Conservation (phyloP, 2,888 invertebrate genomes). For the Drosophila anomelani region DNA sequence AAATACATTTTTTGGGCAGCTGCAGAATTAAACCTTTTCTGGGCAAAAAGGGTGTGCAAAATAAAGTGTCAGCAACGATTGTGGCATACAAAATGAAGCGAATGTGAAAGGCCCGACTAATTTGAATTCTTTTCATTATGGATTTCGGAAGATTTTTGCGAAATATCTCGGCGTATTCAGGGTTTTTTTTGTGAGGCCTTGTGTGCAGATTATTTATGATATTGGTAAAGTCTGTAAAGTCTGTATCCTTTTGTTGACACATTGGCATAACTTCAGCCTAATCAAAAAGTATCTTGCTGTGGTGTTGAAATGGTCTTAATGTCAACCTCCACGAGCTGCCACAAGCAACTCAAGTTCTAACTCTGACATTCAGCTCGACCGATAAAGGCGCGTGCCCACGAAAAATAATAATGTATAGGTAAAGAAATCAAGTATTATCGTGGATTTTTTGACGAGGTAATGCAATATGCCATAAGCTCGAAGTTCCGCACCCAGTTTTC, state of each 20-base stretch:
- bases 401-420: slow-evolving; percentile 31
- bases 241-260: slow-evolving; percentile 6
- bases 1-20: slow-evolving; percentile 45
- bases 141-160: slow-evolving; percentile 3
- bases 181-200: background rate
- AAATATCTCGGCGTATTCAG: slow-evolving; percentile 8
- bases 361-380: slow-evolving; percentile 65
- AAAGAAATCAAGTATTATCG: slow-evolving; percentile 44
- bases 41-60: slow-evolving; percentile 45
- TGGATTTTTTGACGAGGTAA: slow-evolving; percentile 57
- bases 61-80: slow-evolving; percentile 27
- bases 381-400: slow-evolving; percentile 78
- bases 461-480: slow-evolving; percentile 54
- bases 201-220: slow-evolving; percentile 8
- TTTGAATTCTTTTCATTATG: slow-evolving; percentile 22
- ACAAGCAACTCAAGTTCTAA: slow-evolving; percentile 47
- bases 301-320: slow-evolving; percentile 69
- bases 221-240: background rate
- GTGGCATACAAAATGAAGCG: slow-evolving; percentile 15
- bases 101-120: slow-evolving; percentile 20
- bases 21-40: slow-evolving; percentile 54
- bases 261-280: slow-evolving; percentile 24
- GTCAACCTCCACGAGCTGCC: slow-evolving; percentile 52
- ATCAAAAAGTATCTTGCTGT: slow-evolving; percentile 47
- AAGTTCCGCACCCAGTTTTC: slow-evolving; percentile 70